Base-by-base conservation (phyloP, 2,113 vertebrate species). In the Spizaetus ornatus region DNA sequence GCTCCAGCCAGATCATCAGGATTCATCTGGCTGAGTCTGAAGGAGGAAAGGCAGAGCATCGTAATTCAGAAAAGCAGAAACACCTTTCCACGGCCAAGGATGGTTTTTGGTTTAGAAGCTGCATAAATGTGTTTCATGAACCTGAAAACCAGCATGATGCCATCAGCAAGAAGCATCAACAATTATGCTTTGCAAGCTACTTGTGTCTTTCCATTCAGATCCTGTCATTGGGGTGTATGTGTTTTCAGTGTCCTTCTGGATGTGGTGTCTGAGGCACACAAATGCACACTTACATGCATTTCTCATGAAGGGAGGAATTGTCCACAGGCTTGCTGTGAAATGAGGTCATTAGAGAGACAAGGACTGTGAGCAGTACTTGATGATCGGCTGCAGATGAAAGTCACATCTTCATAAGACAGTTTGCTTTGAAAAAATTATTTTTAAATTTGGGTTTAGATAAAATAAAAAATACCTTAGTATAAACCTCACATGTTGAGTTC, bases 211-310 rank as follows among this genome's bases (percentile, higher is more conserved):
- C 55, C 31, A 32, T 58, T 71, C 55, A n/a, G 10, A 38, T 36
- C 50, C 59, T 42, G 13, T 20, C 11, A 1, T 0, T 32, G 29
- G 42, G 25, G 20, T 50, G 58, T 31, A 3, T 14, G 26, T 47
- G 38, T 45, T 58, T 38, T 32, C 38, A 42, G 31, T 36, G 32
- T 43, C 21, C 22, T 45, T 52, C 61, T 53, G 23, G 50, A 8
- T 15, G 25, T 50, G 34, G 42, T 76, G 38, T 34, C 38, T 16
- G 42, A 47, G 63, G 42, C 43, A 26, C 20, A 32, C 11, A 9
- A 1, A 11, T 5, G 13, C 31, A 4, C 32, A 3, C 32, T 19
- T 15, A 6, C 0, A 2, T 26, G 13, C 27, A 4, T 52, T 87
- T 73, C 78, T 47, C 13, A 4, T 11, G 12, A 70, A 48, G 78